Evolutionary conservation across 2,113 vertebrate species (phyloP).

Genomic region (Syngnathus floridae): DNA sequence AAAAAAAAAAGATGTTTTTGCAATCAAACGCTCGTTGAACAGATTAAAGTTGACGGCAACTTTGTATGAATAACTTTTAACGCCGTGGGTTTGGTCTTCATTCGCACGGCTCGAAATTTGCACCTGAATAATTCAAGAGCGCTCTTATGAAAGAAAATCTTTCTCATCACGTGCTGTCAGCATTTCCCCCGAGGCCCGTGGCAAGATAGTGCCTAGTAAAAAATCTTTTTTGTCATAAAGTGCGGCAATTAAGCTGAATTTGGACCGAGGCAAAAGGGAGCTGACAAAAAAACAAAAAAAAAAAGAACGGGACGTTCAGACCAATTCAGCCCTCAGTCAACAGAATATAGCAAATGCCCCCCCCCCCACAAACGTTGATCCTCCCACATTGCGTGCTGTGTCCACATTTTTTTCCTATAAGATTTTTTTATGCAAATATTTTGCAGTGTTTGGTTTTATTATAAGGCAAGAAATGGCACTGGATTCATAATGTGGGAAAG

Average conservation of each 20-base stretch:
- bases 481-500: slow-evolving; percentile 4
- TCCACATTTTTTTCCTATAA: slow-evolving; percentile 21
- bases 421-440: background rate
- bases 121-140: slow-evolving; percentile 37
- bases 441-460: slow-evolving; percentile 27
- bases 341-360: background rate
- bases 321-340: background rate
- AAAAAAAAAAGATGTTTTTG: slow-evolving; percentile 26
- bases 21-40: slow-evolving; percentile 33
- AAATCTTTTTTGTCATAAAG: slow-evolving; percentile 53
- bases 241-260: slow-evolving; percentile 43
- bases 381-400: slow-evolving; percentile 38
- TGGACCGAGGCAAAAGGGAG: background rate
- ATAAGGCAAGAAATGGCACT: slow-evolving; percentile 20
- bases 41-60: slow-evolving; percentile 22
- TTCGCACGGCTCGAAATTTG: slow-evolving; percentile 41
- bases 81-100: background rate
- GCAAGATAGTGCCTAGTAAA: slow-evolving; percentile 38
- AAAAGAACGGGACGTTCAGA: background rate
- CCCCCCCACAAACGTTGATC: slow-evolving; percentile 1
- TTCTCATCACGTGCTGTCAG: slow-evolving; percentile 34
- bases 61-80: background rate
- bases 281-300: too few species aligned
- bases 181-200: slow-evolving; percentile 20
- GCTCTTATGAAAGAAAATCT: slow-evolving; percentile 28